These are phyloP conservation scores for Dioctria linearis DNA, from an alignment of 2,888 invertebrate genomes.

Conservation along the genomic window DNA sequence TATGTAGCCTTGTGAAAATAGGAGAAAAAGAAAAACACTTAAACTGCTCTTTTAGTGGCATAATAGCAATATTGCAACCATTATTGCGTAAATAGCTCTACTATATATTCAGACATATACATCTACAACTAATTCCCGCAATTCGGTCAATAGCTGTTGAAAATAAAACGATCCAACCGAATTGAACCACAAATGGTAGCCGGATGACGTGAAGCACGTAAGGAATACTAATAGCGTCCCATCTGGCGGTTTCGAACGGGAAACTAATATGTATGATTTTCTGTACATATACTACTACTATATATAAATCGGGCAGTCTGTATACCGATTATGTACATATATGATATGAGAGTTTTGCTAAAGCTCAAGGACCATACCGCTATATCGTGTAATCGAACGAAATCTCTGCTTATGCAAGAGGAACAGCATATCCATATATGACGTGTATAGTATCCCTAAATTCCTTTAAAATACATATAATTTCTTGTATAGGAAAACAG, in stretches of 20 bases:
- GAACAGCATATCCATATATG: not conserved
- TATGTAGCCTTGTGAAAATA: no score
- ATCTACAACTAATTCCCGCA: not conserved
- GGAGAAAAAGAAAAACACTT: no score
- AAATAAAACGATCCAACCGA: slow-evolving; percentile 1
- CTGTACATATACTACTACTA: not conserved
- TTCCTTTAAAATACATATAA: not conserved
- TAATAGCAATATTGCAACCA: not conserved
- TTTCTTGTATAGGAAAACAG: slow-evolving; percentile 3
- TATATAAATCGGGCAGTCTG: no score
- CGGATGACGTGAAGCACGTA: not conserved
- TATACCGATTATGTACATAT: no score
- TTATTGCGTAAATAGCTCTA: not conserved
- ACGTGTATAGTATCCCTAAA: not conserved
- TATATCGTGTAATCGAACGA: not conserved
- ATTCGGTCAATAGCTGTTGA: slow-evolving; percentile 10
- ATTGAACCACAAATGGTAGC: not conserved
- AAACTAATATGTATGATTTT: not conserved
- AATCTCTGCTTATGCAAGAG: not conserved
- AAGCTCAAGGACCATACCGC: not conserved
- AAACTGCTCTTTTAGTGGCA: not conserved
- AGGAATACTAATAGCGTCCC: slow-evolving; percentile 13
- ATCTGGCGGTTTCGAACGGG: slow-evolving; percentile 1
- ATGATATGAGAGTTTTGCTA: no score
- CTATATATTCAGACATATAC: no score